Conservation (phyloP, 2,888 invertebrate species). For the Calephelis perditalis region DNA sequence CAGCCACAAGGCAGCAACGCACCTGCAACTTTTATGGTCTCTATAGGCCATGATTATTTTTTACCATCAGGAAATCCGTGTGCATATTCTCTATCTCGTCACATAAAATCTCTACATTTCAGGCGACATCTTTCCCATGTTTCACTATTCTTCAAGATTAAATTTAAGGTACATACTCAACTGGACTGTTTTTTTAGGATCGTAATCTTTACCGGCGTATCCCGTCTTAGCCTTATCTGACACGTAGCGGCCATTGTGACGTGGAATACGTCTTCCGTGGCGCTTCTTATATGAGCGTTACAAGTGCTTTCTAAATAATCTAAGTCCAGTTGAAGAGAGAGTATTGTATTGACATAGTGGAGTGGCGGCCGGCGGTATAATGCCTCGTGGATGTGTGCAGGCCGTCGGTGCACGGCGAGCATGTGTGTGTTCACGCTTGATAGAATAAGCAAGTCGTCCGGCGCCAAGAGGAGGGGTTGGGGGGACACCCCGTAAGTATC, state of each 20-base stretch:
- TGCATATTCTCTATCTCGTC: too few relatives aligned
- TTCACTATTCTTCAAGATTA: slow-evolving; percentile 21
- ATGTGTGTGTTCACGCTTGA: slow-evolving; percentile 72
- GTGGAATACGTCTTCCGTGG: slow-evolving; percentile 71
- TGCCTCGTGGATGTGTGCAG: slow-evolving; percentile 55
- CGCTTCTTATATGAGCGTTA: slow-evolving; percentile 79
- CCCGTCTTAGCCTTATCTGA: slow-evolving; percentile 64
- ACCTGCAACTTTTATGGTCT: too few relatives aligned
- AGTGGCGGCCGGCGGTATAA: slow-evolving; percentile 78
- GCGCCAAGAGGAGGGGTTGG: slow-evolving; percentile 51
- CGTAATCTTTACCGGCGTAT: slow-evolving; percentile 72
- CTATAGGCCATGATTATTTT: too few relatives aligned
- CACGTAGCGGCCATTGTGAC: slow-evolving; percentile 77
- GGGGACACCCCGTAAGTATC: slow-evolving; percentile 60
- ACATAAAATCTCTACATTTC: too few relatives aligned
- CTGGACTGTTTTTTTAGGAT: slow-evolving; percentile 76
- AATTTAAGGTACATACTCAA: slow-evolving; percentile 52
- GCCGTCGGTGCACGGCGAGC: slow-evolving; percentile 42
- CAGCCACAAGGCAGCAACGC: too few relatives aligned
- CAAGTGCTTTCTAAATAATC: slow-evolving; percentile 80
- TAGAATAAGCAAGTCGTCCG: slow-evolving; percentile 78
- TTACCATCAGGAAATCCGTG: too few relatives aligned
- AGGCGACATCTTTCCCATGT: too few relatives aligned
- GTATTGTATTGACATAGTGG: slow-evolving; percentile 79
- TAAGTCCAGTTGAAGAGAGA: slow-evolving; percentile 78